These are phyloP conservation scores for Patiria miniata DNA, from an alignment of 35 echinoderm and acorn worm genomes.

Conservation along the genomic window DNA sequence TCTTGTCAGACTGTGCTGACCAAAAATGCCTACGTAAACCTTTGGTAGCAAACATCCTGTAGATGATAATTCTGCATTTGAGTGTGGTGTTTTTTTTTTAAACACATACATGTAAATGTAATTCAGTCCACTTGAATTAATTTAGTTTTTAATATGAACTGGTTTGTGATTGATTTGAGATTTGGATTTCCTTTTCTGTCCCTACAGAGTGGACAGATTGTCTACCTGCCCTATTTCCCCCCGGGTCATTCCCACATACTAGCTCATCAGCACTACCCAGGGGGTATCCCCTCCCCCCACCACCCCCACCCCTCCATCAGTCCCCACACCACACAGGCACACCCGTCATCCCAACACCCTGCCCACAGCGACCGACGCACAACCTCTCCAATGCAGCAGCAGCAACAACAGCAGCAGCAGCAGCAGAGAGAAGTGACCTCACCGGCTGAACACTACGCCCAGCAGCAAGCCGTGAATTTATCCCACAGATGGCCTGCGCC, in stretches of 20 bases:
- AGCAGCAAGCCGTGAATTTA: conserved; percentile 24
- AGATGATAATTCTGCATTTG: too few relatives aligned
- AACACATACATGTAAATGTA: too few relatives aligned
- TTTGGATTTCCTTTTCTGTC: neutral
- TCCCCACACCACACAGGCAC: conserved; percentile 27
- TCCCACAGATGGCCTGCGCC: neutral
- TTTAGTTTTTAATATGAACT: too few relatives aligned
- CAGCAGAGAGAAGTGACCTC: conserved; percentile 37
- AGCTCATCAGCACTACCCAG: neutral
- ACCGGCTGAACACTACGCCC: conserved; percentile 22
- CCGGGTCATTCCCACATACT: neutral
- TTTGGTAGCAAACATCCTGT: too few relatives aligned
- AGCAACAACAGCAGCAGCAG: neutral
- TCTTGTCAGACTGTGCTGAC: too few relatives aligned
- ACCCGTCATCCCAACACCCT: neutral
- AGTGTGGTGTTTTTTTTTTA: too few relatives aligned
- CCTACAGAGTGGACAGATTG: neutral
- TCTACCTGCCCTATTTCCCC: neutral
- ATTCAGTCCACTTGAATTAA: too few relatives aligned
- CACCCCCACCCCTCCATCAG: conserved; percentile 23
- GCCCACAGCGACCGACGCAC: neutral
- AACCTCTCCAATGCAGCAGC: conserved; percentile 24
- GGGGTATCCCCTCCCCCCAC: neutral
- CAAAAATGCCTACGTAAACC: too few relatives aligned
- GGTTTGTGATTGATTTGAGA: too few relatives aligned